phyloP scores from a whole-genome alignment of 2,797 vertebrate genomes.

The Mionectes olivaceus region DNA sequence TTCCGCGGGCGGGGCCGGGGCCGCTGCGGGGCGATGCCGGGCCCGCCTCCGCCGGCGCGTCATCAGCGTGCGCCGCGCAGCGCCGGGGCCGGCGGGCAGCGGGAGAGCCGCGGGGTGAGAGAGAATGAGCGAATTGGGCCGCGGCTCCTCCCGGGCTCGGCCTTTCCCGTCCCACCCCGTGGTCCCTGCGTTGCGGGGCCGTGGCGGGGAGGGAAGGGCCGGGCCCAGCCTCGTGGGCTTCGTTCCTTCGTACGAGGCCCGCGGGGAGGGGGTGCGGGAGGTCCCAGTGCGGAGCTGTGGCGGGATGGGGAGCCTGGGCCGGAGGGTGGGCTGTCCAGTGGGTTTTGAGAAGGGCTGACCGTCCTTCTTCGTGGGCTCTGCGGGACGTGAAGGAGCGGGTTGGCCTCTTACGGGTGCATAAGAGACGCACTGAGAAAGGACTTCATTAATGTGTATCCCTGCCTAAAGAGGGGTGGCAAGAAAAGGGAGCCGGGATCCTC shows the following conservation, averaged over 20 bases:
- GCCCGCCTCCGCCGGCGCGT: neutral
- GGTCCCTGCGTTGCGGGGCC: neutral
- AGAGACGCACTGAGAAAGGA: neutral
- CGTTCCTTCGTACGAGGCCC: neutral
- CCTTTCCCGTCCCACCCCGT: fast-evolving
- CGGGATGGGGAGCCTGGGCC: neutral
- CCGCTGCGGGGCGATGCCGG: neutral
- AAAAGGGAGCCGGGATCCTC: neutral
- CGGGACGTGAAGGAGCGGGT: neutral
- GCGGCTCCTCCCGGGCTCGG: fast-evolving
- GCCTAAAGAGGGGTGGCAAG: neutral
- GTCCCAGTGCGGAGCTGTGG: neutral
- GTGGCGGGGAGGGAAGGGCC: neutral
- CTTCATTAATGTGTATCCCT: neutral
- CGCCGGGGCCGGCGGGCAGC: fast-evolving
- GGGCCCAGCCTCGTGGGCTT: neutral
- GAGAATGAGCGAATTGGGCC: fast-evolving
- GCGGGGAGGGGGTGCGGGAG: too few species aligned
- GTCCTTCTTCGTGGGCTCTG: neutral
- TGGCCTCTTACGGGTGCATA: neutral
- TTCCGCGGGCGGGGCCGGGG: fast-evolving
- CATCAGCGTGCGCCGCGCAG: neutral
- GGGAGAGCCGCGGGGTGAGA: fast-evolving
- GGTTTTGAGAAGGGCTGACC: neutral
- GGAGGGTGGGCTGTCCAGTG: neutral